Evolutionary conservation across 2,888 invertebrate genomes (phyloP), one percentile per base, ranked within the genome.

Genomic region (Pegoplata infirma): DNA sequence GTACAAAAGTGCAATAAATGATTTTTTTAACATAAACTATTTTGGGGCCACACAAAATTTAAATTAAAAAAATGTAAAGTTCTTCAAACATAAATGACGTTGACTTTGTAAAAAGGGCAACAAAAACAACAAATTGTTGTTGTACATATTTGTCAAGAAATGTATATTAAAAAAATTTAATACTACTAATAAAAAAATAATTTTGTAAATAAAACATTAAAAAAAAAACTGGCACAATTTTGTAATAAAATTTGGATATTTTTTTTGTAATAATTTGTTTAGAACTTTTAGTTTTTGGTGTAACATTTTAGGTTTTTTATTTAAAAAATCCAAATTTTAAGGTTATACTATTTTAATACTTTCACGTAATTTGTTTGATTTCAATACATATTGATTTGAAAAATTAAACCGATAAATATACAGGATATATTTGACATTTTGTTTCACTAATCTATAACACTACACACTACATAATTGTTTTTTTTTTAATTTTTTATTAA

Each of bases 51-150:
- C 10, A 53, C 14, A 64, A 59, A n/a, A n/a, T n/a, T n/a, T n/a
- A n/a, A n/a, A n/a, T n/a, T n/a, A n/a, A n/a, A 66, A 66, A n/a
- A 66, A 49, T 61, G 51, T 44, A 21, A 71, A 49, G 51, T 17
- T 73, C 58, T 4, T 61, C 21, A 44, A 47, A 47, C 32, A 32
- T 47, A 28, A n/a, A 28, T 74, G 74, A 74, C 61, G 74, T 78
- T 78, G 78, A 75, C 74, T 79, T 75, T 74, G 71, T 55, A 17
- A 40, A 79, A 79, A 79, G 71, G 79, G 74, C 73, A 74, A 19
- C 16, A 61, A 32, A 44, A 69, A 7, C 5, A 36, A 10, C n/a
- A 32, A 58, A 40, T 16, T 10, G 40, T 56, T n/a, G n/a, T n/a
- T n/a, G 10, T 46, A 16, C 44, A 58, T n/a, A 66, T 58, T 36